These are phyloP conservation scores for Brachyhypopomus occidentalis DNA, from an alignment of 2,113 vertebrate genomes.

Conservation along the genomic window DNA sequence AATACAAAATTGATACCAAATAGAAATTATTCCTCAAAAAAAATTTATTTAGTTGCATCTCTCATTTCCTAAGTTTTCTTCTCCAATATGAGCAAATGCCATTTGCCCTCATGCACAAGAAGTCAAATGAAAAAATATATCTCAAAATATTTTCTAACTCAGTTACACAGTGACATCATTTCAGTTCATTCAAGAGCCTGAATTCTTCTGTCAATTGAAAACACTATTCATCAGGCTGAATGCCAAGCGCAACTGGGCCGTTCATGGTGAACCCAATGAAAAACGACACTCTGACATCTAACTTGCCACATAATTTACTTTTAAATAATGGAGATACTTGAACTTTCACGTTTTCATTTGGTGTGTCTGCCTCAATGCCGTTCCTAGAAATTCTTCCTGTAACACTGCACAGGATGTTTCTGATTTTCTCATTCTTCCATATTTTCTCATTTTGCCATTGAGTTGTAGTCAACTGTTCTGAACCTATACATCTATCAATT, in stretches of 20 bases:
- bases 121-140: too few relatives aligned
- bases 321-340: slow-evolving; percentile 60
- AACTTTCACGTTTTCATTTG: slow-evolving; percentile 48
- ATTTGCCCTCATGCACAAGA: too few relatives aligned
- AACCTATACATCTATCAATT: slow-evolving; percentile 26
- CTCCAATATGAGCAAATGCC: too few relatives aligned
- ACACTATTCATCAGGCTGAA: slow-evolving; percentile 24
- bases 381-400: slow-evolving; percentile 37
- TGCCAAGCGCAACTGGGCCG: slow-evolving; percentile 67
- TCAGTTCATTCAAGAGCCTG: background rate
- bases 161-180: too few relatives aligned
- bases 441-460: slow-evolving; percentile 62
- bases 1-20: too few relatives aligned
- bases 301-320: slow-evolving; percentile 55
- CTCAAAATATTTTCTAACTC: too few relatives aligned
- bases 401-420: slow-evolving; percentile 57
- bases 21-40: too few relatives aligned
- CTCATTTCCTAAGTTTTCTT: background rate
- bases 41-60: too few relatives aligned
- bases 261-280: slow-evolving; percentile 68
- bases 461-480: slow-evolving; percentile 41
- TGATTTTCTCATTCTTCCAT: slow-evolving; percentile 58
- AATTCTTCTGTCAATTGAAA: background rate
- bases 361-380: slow-evolving; percentile 49
- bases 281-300: slow-evolving; percentile 59